A percentile compares a stretch with the other conserved stretches of the same genome.
Conservation (phyloP, 2,888 invertebrate genomes). For the Cheilosia scutellata region DNA sequence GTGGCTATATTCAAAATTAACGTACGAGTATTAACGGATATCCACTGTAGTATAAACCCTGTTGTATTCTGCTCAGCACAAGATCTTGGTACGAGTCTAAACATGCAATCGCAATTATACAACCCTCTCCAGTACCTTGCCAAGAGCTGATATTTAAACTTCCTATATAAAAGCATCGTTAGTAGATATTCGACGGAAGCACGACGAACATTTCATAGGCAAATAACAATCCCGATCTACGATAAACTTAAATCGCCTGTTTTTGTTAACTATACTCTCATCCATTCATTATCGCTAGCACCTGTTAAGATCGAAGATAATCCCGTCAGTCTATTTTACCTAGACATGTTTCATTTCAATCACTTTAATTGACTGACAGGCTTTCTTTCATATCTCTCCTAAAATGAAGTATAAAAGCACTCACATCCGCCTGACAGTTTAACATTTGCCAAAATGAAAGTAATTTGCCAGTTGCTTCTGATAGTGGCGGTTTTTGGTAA, state of each 20-base stretch:
- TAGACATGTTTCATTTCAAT: background rate
- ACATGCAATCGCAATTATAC: too few species aligned
- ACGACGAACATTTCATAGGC: background rate
- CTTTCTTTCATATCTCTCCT: background rate
- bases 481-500: constrained; percentile 3
- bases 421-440: too few species aligned
- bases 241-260: background rate
- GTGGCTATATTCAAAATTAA: too few species aligned
- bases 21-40: too few species aligned
- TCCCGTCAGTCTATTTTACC: background rate
- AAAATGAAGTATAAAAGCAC: background rate
- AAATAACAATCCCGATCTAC: background rate
- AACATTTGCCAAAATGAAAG: background rate
- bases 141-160: too few species aligned
- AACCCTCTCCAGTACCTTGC: too few species aligned
- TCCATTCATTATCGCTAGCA: background rate
- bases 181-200: too few species aligned
- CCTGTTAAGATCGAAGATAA: background rate
- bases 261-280: background rate
- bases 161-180: too few species aligned
- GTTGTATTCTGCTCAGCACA: too few species aligned
- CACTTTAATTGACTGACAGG: background rate
- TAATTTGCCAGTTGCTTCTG: background rate
- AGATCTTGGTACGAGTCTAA: too few species aligned
- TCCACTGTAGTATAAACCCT: too few species aligned